Evolutionary conservation across 2,888 invertebrate species (phyloP), one percentile per base, ranked within the genome.

Genomic region (Zele albiditarsus): DNA sequence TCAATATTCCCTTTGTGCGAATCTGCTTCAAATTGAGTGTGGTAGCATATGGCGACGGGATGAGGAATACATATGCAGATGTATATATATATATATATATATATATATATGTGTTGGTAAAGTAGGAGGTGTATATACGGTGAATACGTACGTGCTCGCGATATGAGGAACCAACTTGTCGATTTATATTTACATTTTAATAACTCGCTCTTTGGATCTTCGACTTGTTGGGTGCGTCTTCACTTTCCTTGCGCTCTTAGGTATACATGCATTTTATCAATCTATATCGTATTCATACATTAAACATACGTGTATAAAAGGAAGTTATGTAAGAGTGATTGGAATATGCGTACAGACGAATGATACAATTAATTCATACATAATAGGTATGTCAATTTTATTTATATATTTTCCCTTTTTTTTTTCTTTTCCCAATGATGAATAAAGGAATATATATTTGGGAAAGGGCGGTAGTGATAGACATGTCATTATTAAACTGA

Each of bases 111-210:
- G 10, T 27, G 31, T 6, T 16, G 3, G 62, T 31, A 25, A 58
- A 27, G 25, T 14, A 12, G 14, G 20, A 20, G 16, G n/a, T 38
- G 16, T 38, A 33, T 63, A 33, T 16, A 27, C 14, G 10, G 25
- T 25, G 4, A 27, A 31, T n/a, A n/a, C 12, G n/a, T 31, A 63
- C 62, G 62, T 63, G 63, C 23, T 31, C 31, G 53, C n/a, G 27
- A 49, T 42, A 67, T 27, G 46, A 67, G 42, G 23, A 20, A 31
- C 63, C 33, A 63, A 63, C 82, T 83, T 82, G 82, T 82, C 83
- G 82, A 84, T 83, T 81, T 80, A 77, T 83, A 84, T 84, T 84
- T 84, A 84, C 84, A 84, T 84, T 84, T 84, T 84, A 84, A 84
- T 84, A 84, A 84, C 82, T 80, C 83, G 78, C 79, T 81, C 78